Evolutionary conservation across 1,140 invertebrate genomes (phyloP).

Genomic region (Pseudachorutes palmiensis): DNA sequence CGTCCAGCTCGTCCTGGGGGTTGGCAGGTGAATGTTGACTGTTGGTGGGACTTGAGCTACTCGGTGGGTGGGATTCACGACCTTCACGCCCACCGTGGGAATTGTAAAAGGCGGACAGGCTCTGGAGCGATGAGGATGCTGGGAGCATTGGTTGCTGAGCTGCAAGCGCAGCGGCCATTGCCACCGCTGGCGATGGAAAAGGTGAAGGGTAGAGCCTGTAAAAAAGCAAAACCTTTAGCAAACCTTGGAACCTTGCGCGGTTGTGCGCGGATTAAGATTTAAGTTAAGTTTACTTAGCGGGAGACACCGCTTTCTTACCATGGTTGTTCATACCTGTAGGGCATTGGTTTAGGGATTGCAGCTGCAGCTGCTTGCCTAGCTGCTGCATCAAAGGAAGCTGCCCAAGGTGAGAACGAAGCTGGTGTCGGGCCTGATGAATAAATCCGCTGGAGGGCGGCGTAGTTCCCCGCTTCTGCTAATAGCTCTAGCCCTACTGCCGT

Average conservation of each 20-base stretch:
- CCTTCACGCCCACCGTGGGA: constrained; percentile 38
- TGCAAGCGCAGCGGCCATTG: constrained; percentile 45
- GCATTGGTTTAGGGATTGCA: constrained; percentile 77
- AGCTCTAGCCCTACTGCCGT: constrained; percentile 93
- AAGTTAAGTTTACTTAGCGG: too few relatives aligned
- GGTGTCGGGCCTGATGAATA: constrained; percentile 38
- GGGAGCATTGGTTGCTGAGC: constrained; percentile 53
- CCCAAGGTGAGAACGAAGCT: constrained; percentile 36
- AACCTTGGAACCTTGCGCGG: too few relatives aligned
- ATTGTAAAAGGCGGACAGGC: constrained; percentile 55
- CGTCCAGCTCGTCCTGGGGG: constrained; percentile 29
- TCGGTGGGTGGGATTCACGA: constrained; percentile 20
- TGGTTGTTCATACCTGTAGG: constrained; percentile 53
- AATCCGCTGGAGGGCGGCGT: constrained; percentile 90
- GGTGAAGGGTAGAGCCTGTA: constrained; percentile 52
- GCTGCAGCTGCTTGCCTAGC: constrained; percentile 53
- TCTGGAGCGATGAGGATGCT: constrained; percentile 51
- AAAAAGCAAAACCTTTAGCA: constrained; percentile 14
- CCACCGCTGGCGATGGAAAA: constrained; percentile 41
- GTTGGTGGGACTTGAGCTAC: constrained; percentile 33
- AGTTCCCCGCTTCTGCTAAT: constrained; percentile 90
- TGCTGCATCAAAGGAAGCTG: constrained; percentile 41
- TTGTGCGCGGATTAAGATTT: too few relatives aligned
- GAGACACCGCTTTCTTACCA: constrained; percentile 21
- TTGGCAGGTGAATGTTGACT: constrained; percentile 34